A percentile compares a stretch with the other conserved stretches of the same genome.
Evolutionary conservation across 2,888 invertebrate species (phyloP).

Genomic region (Drosophila nr. perissopoda): DNA sequence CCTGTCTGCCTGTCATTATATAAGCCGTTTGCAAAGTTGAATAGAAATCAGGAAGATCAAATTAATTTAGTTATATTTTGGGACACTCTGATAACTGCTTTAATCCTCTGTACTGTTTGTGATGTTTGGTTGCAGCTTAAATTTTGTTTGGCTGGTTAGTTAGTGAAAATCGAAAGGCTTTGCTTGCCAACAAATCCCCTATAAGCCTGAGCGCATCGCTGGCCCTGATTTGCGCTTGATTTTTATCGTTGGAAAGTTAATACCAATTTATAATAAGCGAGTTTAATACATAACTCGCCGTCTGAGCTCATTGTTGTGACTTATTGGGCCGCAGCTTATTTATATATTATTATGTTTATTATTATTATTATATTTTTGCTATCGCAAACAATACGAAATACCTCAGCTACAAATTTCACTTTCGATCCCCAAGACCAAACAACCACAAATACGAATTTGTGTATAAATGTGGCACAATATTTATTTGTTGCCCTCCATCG

Average conservation of each 20-base stretch:
- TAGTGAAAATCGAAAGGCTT: slow-evolving; percentile 43
- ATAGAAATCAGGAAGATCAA: not conserved
- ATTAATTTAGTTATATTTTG: not conserved
- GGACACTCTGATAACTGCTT: not conserved
- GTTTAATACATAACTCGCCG: slow-evolving; percentile 16
- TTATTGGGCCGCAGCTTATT: slow-evolving; percentile 68
- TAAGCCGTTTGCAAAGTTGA: not conserved
- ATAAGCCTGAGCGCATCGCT: slow-evolving; percentile 28
- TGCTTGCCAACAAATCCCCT: slow-evolving; percentile 1
- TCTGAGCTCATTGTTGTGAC: slow-evolving; percentile 52
- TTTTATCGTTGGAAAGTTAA: slow-evolving; percentile 58
- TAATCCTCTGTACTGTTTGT: not conserved
- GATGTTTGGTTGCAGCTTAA: not conserved
- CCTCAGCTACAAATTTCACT: slow-evolving; percentile 57
- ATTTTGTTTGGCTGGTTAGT: slow-evolving; percentile 7
- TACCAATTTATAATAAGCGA: slow-evolving; percentile 35
- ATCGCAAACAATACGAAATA: slow-evolving; percentile 43
- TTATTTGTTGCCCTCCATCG: slow-evolving; percentile 62
- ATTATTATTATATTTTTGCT: slow-evolving; percentile 21
- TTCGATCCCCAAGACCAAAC: slow-evolving; percentile 53
- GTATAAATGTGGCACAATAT: slow-evolving; percentile 34
- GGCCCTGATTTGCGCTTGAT: slow-evolving; percentile 40
- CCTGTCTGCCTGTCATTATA: not conserved
- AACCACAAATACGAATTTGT: slow-evolving; percentile 46
- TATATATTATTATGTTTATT: slow-evolving; percentile 57